Evolutionary conservation across 64 coral and sea anemone genomes (phyloP), one percentile per base, ranked within the genome.

Genomic region (Actinia tenebrosa): DNA sequence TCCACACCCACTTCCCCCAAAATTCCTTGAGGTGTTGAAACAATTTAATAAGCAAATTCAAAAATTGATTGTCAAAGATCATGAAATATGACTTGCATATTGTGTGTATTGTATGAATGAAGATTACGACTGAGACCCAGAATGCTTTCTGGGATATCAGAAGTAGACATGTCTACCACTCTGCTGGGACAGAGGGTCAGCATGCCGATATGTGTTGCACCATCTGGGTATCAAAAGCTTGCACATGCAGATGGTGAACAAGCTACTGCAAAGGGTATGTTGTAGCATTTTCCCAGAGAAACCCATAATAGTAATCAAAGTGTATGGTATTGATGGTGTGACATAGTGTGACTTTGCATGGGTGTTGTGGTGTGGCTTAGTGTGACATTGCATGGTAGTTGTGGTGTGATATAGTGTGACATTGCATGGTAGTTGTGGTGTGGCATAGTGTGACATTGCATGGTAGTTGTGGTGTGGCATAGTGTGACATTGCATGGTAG

Each of bases 161-260:
- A 94, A 68, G 88, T 94, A 60, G 88, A 94, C 84, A 68, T 90
- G 84, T 87, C 88, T 10, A 86, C 85, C 18, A 94, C 78, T 43
- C 20, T 94, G 45, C 85, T 94, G 11, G 88, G 92, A 82, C 56
- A 94, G 25, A 89, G 10, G 37, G 86, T 94, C 78, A 71, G 83
- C 44, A 87, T 94, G 88, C 92, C 92, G 19, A 18, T 94, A 80
- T 87, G 92, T 45, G 79, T 94, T 69, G 83, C 88, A 56, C 92
- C 92, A 0, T 46, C 79, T 79, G 84, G 45, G 60, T 45, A 42
- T 17, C 88, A 93, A 4, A 89, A 53, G 80, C 60, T 93, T 53
- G 87, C 88, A 16, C 90, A 92, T 5, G 66, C 80, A 46, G 78
- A 84, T 17, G 89, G 89, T 44, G 89, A 91, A 64, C 22, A 16